Base-by-base conservation (phyloP, 2,888 invertebrate genomes). In the Sarcophaga caerulescens region DNA sequence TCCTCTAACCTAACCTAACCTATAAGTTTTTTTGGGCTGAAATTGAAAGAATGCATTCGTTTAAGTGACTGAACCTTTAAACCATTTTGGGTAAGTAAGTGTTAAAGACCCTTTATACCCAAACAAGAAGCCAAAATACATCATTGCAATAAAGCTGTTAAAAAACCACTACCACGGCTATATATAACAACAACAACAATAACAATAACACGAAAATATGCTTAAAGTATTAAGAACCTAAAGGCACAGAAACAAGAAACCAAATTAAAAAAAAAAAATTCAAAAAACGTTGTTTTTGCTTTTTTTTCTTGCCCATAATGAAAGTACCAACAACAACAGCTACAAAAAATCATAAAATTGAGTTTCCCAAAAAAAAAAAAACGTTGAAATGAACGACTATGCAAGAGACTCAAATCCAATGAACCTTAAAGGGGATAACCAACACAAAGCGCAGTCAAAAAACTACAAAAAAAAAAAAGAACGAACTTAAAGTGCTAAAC, bases 101-200 rank as follows among this genome's bases (percentile, higher is more conserved):
- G 81, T 75, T 82, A 83, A 85, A 87, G 85, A 87, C 83, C 71
- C 87, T 69, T 78, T 35, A 35, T 35, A 35, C 35, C 69, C 81
- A 84, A 84, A 83, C 78, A 86, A 86, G 84, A 84, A 86, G 86
- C 86, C 78, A 84, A 86, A 86, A 86, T 84, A 68, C 85, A 85
- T 84, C 83, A 84, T 75, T 84, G 81, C 84, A 84, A 84, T 84
- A 70, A 85, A 85, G 76, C 81, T 71, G 80, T 85, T 81, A 76
- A 80, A 78, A 81, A 75, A 47, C n/a, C 66, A 57, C 66, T 66
- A 47, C 52, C 74, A 45, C 70, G 70, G 25, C 63, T 69, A 11
- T 59, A 23, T 21, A n/a, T 63, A 75, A 71, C 12, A 68, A 76
- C 23, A 62, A 63, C 45, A 68, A 52, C 69, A 80, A 68, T 17